Evolutionary conservation across 2,113 vertebrate species (phyloP).

Genomic region (Dasyurus viverrinus): DNA sequence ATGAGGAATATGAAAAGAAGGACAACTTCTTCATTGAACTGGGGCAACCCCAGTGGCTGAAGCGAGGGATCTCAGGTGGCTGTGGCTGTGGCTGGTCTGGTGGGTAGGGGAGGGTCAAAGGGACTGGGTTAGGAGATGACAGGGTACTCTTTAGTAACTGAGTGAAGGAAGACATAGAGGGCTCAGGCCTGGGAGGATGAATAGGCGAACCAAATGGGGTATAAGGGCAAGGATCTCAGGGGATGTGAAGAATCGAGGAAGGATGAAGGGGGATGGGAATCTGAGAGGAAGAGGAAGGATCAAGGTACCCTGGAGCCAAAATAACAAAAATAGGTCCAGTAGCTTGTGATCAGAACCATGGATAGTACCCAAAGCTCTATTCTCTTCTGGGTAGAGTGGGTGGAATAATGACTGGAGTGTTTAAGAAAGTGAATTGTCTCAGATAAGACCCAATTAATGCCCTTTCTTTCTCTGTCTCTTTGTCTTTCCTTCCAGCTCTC

Average conservation of each 20-base stretch:
- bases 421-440: neutral
- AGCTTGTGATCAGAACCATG: neutral
- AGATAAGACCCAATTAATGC: neutral
- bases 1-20: constrained; percentile 94
- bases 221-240: neutral
- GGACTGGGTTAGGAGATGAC: neutral
- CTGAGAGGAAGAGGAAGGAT: constrained; percentile 12
- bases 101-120: neutral
- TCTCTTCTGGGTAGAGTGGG: neutral
- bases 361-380: neutral
- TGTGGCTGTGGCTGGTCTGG: neutral
- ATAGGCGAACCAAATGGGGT: neutral
- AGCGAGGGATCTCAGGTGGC: constrained; percentile 93
- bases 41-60: constrained; percentile 94
- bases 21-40: constrained; percentile 95
- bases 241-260: neutral
- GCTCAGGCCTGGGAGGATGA: neutral
- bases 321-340: neutral
- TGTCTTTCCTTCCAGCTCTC: constrained; percentile 83
- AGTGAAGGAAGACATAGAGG: neutral
- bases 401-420: neutral
- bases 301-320: neutral
- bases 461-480: constrained; percentile 53
- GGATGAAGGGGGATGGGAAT: neutral
- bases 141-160: neutral